Percentiles rank a stretch among this genome's conserved stretches.
Evolutionary conservation across 2,113 vertebrate species (phyloP).

Genomic region (Pelvicachromis taeniatus): DNA sequence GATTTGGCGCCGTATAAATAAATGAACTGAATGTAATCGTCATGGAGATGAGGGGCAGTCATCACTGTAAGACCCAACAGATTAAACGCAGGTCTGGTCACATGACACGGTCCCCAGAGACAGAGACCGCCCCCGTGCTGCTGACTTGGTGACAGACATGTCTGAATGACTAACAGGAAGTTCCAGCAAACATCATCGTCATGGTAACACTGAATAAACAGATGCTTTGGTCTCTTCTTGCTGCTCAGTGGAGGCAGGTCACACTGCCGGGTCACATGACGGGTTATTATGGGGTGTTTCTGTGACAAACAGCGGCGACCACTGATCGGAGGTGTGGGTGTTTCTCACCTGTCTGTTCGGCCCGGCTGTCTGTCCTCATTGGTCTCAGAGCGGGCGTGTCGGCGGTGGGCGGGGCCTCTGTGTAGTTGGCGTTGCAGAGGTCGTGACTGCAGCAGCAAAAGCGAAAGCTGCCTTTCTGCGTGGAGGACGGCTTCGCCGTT

Average conservation of each 20-base stretch:
- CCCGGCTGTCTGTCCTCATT: neutral
- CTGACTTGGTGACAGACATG: no score
- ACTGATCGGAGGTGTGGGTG: neutral
- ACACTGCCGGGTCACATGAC: neutral
- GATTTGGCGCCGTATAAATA: no score
- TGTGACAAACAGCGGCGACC: neutral
- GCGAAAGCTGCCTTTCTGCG: constrained; percentile 83
- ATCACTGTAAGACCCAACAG: no score
- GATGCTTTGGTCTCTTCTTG: neutral
- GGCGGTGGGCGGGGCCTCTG: constrained; percentile 59
- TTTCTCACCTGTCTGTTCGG: constrained; percentile 6
- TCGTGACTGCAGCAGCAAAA: constrained; percentile 92
- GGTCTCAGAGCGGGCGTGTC: neutral
- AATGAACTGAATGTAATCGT: no score
- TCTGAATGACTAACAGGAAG: neutral
- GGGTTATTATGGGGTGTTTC: neutral
- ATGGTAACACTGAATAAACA: neutral
- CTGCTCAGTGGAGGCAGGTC: neutral
- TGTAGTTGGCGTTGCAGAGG: constrained; percentile 92
- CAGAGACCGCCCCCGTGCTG: no score
- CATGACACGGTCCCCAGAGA: no score
- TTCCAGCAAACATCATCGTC: neutral
- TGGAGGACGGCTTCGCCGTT: constrained; percentile 76
- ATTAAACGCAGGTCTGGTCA: no score
- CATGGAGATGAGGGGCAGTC: no score